phyloP scores from a whole-genome alignment of 2,888 invertebrate genomes.

The Loripinus fragilis region DNA sequence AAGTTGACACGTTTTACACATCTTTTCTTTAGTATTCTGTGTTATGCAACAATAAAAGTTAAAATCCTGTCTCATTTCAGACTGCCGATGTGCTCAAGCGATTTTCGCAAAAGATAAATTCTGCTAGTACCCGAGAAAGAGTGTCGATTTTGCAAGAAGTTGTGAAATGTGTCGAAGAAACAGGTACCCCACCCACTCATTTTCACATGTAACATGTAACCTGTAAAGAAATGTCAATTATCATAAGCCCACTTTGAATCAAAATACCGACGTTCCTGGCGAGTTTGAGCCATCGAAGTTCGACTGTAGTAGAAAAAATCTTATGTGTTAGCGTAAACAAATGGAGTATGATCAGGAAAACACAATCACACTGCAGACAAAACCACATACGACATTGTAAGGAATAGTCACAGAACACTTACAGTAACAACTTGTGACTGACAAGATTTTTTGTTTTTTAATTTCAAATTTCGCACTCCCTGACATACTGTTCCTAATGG shows the following conservation, averaged over 20 bases:
- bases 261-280: no score
- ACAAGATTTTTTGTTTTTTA: no score
- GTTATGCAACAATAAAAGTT: not conserved
- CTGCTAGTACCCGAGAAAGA: conserved; percentile 76
- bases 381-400: no score
- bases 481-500: no score
- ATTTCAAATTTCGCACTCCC: no score
- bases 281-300: no score
- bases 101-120: conserved; percentile 76
- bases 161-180: conserved; percentile 66
- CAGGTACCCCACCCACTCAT: conserved; percentile 64
- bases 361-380: no score
- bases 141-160: conserved; percentile 70
- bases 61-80: conserved; percentile 52
- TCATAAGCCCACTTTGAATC: not conserved
- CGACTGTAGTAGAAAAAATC: no score
- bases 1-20: conserved; percentile 40
- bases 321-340: no score
- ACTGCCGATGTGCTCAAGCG: conserved; percentile 76
- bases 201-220: not conserved
- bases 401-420: no score
- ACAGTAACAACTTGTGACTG: no score
- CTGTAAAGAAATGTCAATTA: not conserved
- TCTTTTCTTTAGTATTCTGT: not conserved
- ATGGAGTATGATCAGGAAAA: no score